A percentile compares a stretch with the other conserved stretches of the same genome.
Conservation (phyloP, 2,888 invertebrate species). For the Eudasyphora cyanicolor region DNA sequence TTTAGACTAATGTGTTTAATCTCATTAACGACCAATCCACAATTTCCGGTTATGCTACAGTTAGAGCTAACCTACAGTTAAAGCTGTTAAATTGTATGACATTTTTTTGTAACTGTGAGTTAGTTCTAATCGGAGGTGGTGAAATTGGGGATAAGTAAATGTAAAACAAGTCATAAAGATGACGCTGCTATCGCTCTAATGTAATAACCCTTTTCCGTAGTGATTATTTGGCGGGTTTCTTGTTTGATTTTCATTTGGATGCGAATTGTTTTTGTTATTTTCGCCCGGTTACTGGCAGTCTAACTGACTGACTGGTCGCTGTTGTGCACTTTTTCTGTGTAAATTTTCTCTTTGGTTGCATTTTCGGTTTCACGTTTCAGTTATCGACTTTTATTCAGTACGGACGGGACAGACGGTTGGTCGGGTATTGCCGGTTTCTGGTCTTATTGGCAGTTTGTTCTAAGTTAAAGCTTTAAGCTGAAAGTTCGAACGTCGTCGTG, state of each 20-base stretch:
- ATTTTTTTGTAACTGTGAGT: no score
- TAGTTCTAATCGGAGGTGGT: no score
- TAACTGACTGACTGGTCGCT: no score
- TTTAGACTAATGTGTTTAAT: no score
- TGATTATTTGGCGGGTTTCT: slow-evolving; percentile 32
- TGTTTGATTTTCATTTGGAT: slow-evolving; percentile 16
- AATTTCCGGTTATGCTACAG: no score
- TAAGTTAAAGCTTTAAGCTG: slow-evolving; percentile 27
- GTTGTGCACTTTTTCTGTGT: slow-evolving; percentile 20
- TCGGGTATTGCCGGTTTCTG: neutral
- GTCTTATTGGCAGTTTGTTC: neutral
- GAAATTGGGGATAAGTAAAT: no score
- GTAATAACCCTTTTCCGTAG: neutral
- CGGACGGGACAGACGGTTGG: slow-evolving; percentile 27
- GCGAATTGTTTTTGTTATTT: neutral
- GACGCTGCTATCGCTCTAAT: no score
- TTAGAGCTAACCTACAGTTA: no score
- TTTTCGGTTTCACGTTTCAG: slow-evolving; percentile 33
- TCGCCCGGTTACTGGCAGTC: no score
- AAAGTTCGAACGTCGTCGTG: slow-evolving; percentile 22
- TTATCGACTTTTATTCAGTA: slow-evolving; percentile 21
- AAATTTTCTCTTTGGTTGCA: slow-evolving; percentile 33
- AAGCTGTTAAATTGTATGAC: no score
- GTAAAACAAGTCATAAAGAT: no score
- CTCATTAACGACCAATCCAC: no score